Conservation (phyloP, 2,797 vertebrate species). For the Sciurus carolinensis region DNA sequence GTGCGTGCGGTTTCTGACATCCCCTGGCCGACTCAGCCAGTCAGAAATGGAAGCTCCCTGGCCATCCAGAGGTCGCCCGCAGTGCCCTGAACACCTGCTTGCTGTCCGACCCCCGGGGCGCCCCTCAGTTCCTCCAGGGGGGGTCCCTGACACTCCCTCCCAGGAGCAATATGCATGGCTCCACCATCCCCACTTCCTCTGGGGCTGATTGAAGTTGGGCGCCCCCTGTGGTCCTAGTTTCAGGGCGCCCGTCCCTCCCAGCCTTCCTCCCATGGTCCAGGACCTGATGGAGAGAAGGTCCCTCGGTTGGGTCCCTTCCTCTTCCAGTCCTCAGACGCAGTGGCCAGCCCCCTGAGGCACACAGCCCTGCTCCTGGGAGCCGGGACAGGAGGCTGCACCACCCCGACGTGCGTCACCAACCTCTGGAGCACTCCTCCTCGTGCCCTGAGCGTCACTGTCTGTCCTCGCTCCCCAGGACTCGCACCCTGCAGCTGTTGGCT, state of each 20-base stretch:
- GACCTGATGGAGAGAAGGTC: no score
- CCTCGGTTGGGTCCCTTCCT: no score
- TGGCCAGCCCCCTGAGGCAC: no score
- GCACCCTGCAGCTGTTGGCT: no score
- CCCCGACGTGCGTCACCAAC: fast-evolving
- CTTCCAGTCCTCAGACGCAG: neutral
- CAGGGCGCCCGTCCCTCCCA: neutral
- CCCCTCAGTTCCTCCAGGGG: neutral
- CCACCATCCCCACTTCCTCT: no score
- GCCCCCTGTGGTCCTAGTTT: neutral
- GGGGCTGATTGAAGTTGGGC: neutral
- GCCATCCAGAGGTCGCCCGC: neutral
- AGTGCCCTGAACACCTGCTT: neutral
- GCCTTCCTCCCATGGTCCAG: neutral
- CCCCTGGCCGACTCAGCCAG: neutral
- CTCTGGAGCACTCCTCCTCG: neutral
- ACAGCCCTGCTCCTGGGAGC: no score
- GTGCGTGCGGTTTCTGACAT: no score
- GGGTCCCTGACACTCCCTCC: neutral
- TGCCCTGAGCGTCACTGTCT: neutral
- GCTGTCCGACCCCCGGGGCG: no score
- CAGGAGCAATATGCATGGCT: no score
- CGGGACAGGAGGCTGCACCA: no score
- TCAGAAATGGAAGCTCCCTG: neutral
- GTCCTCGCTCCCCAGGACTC: no score